phyloP scores from a whole-genome alignment of 2,888 invertebrate species.

The Stenodema calcarata region DNA sequence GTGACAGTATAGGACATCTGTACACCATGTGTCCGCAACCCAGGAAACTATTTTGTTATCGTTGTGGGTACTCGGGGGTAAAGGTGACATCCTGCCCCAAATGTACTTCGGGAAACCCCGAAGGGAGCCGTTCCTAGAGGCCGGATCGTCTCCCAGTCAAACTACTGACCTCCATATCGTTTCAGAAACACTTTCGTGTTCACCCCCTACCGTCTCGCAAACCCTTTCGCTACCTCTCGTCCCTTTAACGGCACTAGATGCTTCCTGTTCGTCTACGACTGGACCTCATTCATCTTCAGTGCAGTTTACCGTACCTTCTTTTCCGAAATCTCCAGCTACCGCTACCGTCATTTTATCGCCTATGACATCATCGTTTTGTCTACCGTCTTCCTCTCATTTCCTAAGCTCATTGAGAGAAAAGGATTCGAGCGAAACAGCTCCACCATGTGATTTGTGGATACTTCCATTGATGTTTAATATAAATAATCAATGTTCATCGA shows the following conservation, averaged over 20 bases:
- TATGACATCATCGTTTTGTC: neutral
- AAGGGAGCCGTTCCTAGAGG: neutral
- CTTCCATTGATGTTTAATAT: neutral
- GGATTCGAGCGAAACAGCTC: neutral
- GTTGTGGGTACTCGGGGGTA: too few relatives aligned
- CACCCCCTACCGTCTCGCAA: neutral
- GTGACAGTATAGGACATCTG: neutral
- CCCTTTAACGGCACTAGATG: neutral
- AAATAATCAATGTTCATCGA: neutral
- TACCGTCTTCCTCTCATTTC: neutral
- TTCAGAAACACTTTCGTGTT: too few relatives aligned
- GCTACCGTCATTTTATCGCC: too few relatives aligned
- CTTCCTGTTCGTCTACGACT: neutral
- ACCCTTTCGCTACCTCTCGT: neutral
- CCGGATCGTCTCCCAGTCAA: neutral
- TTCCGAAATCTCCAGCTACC: neutral
- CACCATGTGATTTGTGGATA: neutral
- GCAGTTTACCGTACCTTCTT: neutral
- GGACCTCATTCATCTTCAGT: too few relatives aligned
- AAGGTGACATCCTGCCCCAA: neutral
- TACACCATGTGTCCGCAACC: neutral
- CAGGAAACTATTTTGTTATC: slow-evolving; percentile 10
- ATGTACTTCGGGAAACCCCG: neutral
- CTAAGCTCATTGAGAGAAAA: neutral
- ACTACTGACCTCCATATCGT: neutral